These are phyloP conservation scores for Ennomos erosarius DNA, from an alignment of 2,888 invertebrate genomes.

Conservation along the genomic window DNA sequence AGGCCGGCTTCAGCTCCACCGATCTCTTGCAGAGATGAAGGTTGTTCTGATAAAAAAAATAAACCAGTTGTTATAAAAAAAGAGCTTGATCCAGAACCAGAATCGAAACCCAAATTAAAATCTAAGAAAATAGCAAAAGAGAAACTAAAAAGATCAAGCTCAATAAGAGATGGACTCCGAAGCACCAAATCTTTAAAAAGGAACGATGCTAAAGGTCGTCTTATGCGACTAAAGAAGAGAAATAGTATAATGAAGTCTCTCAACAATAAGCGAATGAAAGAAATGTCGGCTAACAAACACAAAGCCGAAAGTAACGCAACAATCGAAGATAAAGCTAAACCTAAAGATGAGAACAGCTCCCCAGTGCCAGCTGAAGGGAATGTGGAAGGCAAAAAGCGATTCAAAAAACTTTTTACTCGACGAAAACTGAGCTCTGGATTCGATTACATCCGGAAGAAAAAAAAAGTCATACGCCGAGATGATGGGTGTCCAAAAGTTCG, in stretches of 20 bases:
- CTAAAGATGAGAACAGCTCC: slow-evolving; percentile 68
- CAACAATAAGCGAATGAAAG: slow-evolving; percentile 75
- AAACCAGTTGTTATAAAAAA: slow-evolving; percentile 61
- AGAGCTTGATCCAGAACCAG: slow-evolving; percentile 43
- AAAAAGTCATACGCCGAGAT: slow-evolving; percentile 88
- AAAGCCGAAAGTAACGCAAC: slow-evolving; percentile 66
- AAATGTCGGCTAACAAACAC: slow-evolving; percentile 60
- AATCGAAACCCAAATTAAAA: slow-evolving; percentile 70
- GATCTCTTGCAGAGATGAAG: slow-evolving; percentile 84
- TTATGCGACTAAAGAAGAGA: slow-evolving; percentile 77
- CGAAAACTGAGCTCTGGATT: slow-evolving; percentile 93
- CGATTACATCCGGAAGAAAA: slow-evolving; percentile 95
- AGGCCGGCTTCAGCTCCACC: slow-evolving; percentile 94
- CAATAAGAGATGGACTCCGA: slow-evolving; percentile 78
- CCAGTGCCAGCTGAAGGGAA: slow-evolving; percentile 61
- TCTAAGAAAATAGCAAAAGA: slow-evolving; percentile 75
- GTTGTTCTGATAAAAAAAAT: slow-evolving; percentile 59
- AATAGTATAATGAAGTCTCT: slow-evolving; percentile 77
- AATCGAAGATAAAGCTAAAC: slow-evolving; percentile 72
- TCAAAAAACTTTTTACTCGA: slow-evolving; percentile 88
- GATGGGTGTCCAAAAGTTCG: slow-evolving; percentile 75
- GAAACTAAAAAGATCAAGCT: slow-evolving; percentile 72
- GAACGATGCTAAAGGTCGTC: slow-evolving; percentile 75
- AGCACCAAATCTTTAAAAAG: slow-evolving; percentile 78
- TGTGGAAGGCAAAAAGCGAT: slow-evolving; percentile 77